Base-by-base conservation (phyloP, 1,140 invertebrate genomes). In the Pissodes strobi region DNA sequence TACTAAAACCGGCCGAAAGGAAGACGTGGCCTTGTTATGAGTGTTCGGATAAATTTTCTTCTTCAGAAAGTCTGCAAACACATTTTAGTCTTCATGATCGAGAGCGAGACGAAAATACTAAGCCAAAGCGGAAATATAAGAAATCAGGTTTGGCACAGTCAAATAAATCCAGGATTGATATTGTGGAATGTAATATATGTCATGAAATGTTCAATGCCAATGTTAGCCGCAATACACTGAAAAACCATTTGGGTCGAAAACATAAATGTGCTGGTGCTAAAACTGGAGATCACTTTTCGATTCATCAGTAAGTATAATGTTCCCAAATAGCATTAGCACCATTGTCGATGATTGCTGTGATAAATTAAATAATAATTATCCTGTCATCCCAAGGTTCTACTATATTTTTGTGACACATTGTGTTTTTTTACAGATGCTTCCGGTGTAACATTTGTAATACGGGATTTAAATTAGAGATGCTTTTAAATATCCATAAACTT, bases 1-100 rank as follows among this genome's bases (percentile, higher is more conserved):
- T 79, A 1, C 72, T 85, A 19, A 65, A 75, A 66, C 72, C 69
- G 13, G 22, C 64, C 21, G 70, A 67, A 63, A 74, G 72, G 8
- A 67, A 76, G 38, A 59, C 67, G n/a, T 84, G 82, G 81, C 74
- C 78, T 66, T 87, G 85, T 76, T 87, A 81, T 74, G 86, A 88
- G 71, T 88, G 87, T 72, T 75, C 82, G 25, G 76, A 82, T 62
- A 77, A 77, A 53, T 86, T 87, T 76, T 64, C 69, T 49, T 81
- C 82, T 5, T 82, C 81, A 6, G 80, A 82, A n/a, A 79, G 83
- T 55, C 73, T 85, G 6, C 82, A 86, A 69, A 81, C 82, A 45
- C 85, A 87, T 74, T 74, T 85, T 21, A 81, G 82, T 41, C 71
- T 77, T 15, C 85, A 87, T 72, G 82, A 86, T 60, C 67, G 67